Evolutionary conservation across 2,113 vertebrate genomes (phyloP).

Genomic region (Oreochromis spilurus): DNA sequence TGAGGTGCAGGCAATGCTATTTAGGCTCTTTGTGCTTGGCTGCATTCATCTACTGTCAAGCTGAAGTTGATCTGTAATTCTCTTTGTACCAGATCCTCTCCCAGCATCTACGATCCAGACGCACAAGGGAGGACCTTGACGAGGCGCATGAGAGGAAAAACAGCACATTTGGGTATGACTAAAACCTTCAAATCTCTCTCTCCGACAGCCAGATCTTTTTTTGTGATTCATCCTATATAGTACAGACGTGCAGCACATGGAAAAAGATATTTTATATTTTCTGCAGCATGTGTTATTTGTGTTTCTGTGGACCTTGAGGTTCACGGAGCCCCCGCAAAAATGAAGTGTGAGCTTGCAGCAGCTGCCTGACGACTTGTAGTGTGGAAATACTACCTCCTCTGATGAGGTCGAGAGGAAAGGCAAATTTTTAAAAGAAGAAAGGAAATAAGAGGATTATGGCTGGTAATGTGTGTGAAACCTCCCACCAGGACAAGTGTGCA

Average conservation of each 20-base stretch:
- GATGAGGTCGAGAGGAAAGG: conserved; percentile 58
- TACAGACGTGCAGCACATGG: conserved; percentile 15
- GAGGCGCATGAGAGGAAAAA: conserved; percentile 56
- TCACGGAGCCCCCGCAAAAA: conserved; percentile 34
- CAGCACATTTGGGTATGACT: conserved; percentile 63
- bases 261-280: conserved; percentile 43
- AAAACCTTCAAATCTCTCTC: conserved; percentile 69
- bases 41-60: conserved; percentile 60
- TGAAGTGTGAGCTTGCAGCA: conserved; percentile 50
- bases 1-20: conserved; percentile 28
- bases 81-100: conserved; percentile 66
- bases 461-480: conserved; percentile 49
- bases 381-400: conserved; percentile 45
- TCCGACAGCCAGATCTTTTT: conserved; percentile 34
- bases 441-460: conserved; percentile 64
- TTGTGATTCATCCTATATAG: conserved; percentile 40
- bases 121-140: conserved; percentile 55
- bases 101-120: conserved; percentile 48
- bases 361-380: conserved; percentile 36
- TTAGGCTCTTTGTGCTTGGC: conserved; percentile 52
- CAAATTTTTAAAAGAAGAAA: conserved; percentile 38
- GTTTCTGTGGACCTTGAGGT: conserved; percentile 42
- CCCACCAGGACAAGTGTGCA: conserved; percentile 40
- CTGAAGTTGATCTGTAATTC: conserved; percentile 66
- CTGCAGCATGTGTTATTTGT: conserved; percentile 45